Base-by-base conservation (phyloP, 2,888 invertebrate species). In the Agrotis puta region DNA sequence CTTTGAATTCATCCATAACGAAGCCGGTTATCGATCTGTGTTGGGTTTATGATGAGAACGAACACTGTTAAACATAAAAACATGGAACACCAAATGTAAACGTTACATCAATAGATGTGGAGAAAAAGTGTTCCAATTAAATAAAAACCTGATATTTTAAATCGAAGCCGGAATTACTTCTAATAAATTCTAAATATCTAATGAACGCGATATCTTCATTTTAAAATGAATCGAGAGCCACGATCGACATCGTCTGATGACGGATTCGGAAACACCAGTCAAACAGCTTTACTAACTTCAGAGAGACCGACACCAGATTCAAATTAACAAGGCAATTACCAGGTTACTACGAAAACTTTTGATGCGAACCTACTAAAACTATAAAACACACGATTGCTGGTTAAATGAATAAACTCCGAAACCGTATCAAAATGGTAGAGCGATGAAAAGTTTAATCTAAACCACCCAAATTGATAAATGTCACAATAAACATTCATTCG, bases 301-400 rank as follows among this genome's bases (percentile, higher is more conserved):
- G 93, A 95, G 91, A 88, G 75, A 86, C 93, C 94, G 94, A 89
- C 90, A 83, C 85, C 87, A 88, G 90, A 90, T 92, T 92, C 90
- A 91, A 93, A 94, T 94, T 94, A 95, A 95, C 94, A 94, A 94
- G 93, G 91, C 92, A 95, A 94, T 95, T 93, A 94, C 92, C 88
- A 89, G 86, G 88, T 92, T 93, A 92, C 92, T 89, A 91, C 85
- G 90, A 91, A 93, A 92, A 90, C 87, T 88, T 88, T 90, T 85
- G 84, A 88, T 85, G 68, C 77, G 72, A 89, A 88, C 86, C 87
- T 87, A 83, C 87, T 79, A 73, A 84, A 89, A 90, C 91, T 91
- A 91, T 92, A 91, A 92, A 93, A 91, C 79, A 77, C 83, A 87
- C 85, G 79, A 88, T 89, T 89, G 79, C 82, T 86, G 71, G 77